phyloP scores from a whole-genome alignment of 2,113 vertebrate genomes.

The Capreolus pygargus region DNA sequence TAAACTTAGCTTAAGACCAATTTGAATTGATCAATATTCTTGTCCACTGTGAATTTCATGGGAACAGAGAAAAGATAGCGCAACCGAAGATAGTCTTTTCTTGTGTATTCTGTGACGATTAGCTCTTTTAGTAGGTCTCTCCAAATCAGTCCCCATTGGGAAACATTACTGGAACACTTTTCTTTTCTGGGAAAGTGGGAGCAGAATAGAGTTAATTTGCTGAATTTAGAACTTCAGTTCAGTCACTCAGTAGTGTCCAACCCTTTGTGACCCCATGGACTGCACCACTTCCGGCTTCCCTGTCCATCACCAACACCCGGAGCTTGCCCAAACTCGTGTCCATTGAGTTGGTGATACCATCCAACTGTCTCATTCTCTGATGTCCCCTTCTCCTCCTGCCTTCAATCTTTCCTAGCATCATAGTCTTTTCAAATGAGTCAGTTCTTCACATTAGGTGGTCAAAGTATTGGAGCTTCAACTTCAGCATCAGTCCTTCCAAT shows the following conservation, averaged over 20 bases:
- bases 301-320: neutral
- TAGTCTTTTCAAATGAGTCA: neutral
- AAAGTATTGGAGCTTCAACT: neutral
- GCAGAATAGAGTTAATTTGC: neutral
- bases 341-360: neutral
- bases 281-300: neutral
- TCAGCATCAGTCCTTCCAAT: neutral
- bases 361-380: neutral
- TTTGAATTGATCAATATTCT: neutral
- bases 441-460: neutral
- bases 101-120: neutral
- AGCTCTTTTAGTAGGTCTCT: neutral
- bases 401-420: neutral
- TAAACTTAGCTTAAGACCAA: neutral
- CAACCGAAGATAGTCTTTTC: neutral
- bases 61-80: neutral
- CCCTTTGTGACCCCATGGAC: neutral
- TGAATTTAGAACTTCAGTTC: neutral
- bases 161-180: neutral
- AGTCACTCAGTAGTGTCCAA: neutral
- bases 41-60: neutral
- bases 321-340: neutral
- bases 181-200: neutral
- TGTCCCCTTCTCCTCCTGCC: rapidly evolving
- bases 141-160: neutral